Base-by-base conservation (phyloP, 2,113 vertebrate genomes). In the Kryptolebias marmoratus region DNA sequence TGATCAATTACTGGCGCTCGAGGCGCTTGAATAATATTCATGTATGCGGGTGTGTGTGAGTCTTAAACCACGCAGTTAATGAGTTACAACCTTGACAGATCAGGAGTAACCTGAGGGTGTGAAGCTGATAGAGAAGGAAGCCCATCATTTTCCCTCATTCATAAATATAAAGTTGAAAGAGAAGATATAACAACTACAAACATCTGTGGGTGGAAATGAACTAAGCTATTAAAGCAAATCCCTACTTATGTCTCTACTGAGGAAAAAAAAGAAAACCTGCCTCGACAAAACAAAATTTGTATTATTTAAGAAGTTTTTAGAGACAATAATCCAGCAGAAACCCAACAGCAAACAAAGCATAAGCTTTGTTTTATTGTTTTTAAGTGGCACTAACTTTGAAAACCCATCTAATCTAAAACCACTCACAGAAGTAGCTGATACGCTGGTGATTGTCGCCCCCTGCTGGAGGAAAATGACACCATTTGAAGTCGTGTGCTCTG, bases 1-100 rank as follows among this genome's bases (percentile, higher is more conserved):
- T 75, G 85, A 91, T 88, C 61, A 10, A 18, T 76, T 67, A 74
- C 75, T 78, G 60, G 45, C 49, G 30, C 16, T 50, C 2, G 31
- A 60, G 56, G 56, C 45, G 9, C 73, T 72, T 77, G 36, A 48
- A 61, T 50, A 62, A 49, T 12, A 22, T 31, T 44, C 70, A 16
- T 74, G 62, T 68, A 47, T 68, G 58, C 68, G 49, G 55, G 30
- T 64, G 64, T 78, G 55, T 64, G 58, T 54, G 64, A 59, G 28
- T 72, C 28, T 79, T 42, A 11, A 47, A 61, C 58, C 8, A 5
- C 70, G 77, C 49, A 49, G 80, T 82, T 81, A 83, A 91, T 87
- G 61, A 90, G 88, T 89, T 74, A 83, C 70, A 79, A 55, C 59
- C 75, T 68, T 86, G 82, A 84, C 82, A 81, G 74, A 64, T 79